phyloP scores from a whole-genome alignment of 92 coral and sea anemone genomes.

The Zoanthus sociatus region DNA sequence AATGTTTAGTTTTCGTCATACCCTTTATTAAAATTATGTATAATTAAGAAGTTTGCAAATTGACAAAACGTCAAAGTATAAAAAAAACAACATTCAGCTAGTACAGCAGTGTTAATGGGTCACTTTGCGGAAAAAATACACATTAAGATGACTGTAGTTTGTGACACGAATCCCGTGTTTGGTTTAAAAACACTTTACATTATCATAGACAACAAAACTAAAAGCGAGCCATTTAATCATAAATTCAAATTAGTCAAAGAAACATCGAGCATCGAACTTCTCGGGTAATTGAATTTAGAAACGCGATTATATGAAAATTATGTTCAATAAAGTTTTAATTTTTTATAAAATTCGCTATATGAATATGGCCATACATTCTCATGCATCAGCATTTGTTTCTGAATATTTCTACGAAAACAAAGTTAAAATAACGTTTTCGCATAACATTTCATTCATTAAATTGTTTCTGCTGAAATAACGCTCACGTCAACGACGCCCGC shows the following conservation, averaged over 20 bases:
- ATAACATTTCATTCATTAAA: neutral
- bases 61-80: no score
- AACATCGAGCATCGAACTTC: no score
- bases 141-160: slow-evolving; percentile 3
- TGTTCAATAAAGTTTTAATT: neutral
- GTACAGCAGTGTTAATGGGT: neutral
- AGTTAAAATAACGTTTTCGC: neutral
- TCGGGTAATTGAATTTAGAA: neutral
- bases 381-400: no score
- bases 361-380: no score
- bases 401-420: neutral
- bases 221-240: neutral
- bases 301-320: neutral
- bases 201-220: slow-evolving; percentile 16
- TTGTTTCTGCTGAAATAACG: neutral
- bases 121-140: neutral
- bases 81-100: no score
- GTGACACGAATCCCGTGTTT: slow-evolving; percentile 19
- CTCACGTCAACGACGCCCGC: neutral
- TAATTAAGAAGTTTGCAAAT: no score
- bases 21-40: no score
- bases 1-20: no score
- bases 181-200: slow-evolving; percentile 16
- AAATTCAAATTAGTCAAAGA: slow-evolving; percentile 1
- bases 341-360: no score